These are phyloP conservation scores for Pseudorectes ferrugineus DNA, from an alignment of 2,113 vertebrate species.

Conservation along the genomic window DNA sequence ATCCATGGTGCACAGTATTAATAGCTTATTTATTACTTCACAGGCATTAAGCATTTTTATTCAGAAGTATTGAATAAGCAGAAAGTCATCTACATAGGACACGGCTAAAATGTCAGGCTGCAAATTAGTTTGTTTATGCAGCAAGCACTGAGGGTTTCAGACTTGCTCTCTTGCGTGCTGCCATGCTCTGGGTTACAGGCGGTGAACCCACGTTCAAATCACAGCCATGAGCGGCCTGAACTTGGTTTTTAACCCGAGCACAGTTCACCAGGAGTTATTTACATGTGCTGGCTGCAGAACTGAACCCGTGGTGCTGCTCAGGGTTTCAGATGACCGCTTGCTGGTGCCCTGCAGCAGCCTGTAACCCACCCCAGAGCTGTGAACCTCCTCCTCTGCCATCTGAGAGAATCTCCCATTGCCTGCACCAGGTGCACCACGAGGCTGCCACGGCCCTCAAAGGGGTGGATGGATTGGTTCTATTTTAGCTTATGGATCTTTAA, in stretches of 20 bases:
- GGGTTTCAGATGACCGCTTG: background rate
- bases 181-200: background rate
- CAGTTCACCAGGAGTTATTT: conserved; percentile 20
- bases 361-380: background rate
- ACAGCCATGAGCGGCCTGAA: background rate
- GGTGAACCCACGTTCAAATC: background rate
- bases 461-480: background rate
- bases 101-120: conserved; percentile 32
- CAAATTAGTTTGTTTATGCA: conserved; percentile 28
- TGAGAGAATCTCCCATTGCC: background rate
- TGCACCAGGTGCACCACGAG: fast-evolving
- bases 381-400: background rate
- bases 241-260: background rate
- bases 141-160: background rate
- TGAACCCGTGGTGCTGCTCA: background rate
- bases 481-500: background rate
- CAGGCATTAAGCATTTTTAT: conserved; percentile 21
- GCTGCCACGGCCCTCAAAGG: background rate
- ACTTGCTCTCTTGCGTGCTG: background rate
- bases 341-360: background rate
- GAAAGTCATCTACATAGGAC: conserved; percentile 18
- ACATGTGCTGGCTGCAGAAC: background rate
- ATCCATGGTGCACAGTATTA: background rate
- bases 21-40: conserved; percentile 20
- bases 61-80: conserved; percentile 27